Percentiles rank a stretch among this genome's conserved stretches.
Conservation (phyloP, 2,113 vertebrate genomes). For the Speoplatyrhinus poulsoni region DNA sequence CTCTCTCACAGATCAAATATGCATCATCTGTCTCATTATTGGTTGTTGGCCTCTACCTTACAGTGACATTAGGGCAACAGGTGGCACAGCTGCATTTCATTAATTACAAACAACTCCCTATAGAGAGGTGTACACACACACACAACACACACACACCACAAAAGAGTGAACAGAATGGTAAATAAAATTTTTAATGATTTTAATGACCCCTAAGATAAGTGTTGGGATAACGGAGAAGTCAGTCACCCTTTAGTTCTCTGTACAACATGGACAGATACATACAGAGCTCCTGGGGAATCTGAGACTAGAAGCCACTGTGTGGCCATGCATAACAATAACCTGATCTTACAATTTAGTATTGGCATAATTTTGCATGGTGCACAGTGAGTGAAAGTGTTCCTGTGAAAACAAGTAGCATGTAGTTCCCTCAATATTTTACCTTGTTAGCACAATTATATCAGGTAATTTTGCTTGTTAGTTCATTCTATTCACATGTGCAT, state of each 20-base stretch:
- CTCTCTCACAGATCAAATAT: constrained; percentile 56
- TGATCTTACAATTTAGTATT: too few species aligned
- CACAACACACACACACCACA: constrained; percentile 4
- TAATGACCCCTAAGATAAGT: constrained; percentile 4
- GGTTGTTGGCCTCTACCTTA: constrained; percentile 39
- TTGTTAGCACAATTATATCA: too few species aligned
- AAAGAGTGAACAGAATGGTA: background rate
- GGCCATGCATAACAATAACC: too few species aligned
- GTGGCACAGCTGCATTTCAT: constrained; percentile 61
- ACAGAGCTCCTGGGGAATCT: too few species aligned
- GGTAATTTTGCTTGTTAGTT: too few species aligned
- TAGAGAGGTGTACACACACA: constrained; percentile 24
- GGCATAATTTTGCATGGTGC: too few species aligned
- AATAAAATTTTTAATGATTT: constrained; percentile 13
- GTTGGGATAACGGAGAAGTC: constrained; percentile 41
- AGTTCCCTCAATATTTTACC: too few species aligned
- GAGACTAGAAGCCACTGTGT: too few species aligned
- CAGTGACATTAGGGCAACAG: constrained; percentile 70
- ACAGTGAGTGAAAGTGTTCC: too few species aligned
- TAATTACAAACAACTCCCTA: constrained; percentile 53
- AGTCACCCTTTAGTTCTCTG: constrained; percentile 17
- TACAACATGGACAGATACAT: too few species aligned
- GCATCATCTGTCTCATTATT: constrained; percentile 53
- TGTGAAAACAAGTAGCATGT: too few species aligned
- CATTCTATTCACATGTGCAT: too few species aligned